These are phyloP conservation scores for Coregonus clupeaformis DNA, from an alignment of 2,113 vertebrate genomes.

Conservation along the genomic window DNA sequence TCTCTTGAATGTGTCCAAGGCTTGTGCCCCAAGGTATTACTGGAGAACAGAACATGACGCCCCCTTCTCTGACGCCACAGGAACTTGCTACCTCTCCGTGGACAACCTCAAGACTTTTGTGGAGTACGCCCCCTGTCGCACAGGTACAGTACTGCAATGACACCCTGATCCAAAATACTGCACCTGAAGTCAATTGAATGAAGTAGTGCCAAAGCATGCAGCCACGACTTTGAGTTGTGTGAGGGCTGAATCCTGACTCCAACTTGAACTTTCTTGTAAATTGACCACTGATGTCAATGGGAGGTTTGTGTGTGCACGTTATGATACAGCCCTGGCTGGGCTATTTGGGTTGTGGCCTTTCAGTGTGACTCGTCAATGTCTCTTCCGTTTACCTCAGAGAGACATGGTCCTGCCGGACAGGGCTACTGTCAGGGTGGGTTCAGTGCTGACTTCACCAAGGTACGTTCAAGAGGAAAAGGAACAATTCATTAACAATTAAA, in stretches of 20 bases:
- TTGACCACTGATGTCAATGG: no score
- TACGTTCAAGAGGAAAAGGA: slow-evolving; percentile 48
- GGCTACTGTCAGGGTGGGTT: slow-evolving; percentile 91
- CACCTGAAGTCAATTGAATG: background rate
- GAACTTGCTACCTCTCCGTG: slow-evolving; percentile 86
- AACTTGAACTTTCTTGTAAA: background rate
- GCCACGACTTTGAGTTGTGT: no score
- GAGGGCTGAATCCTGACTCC: no score
- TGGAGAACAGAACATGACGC: slow-evolving; percentile 80
- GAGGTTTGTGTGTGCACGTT: no score
- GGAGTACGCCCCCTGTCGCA: slow-evolving; percentile 87
- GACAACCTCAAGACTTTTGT: slow-evolving; percentile 81
- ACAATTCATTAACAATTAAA: slow-evolving; percentile 20
- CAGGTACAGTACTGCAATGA: slow-evolving; percentile 68
- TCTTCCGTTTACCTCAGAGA: slow-evolving; percentile 51
- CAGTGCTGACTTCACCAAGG: slow-evolving; percentile 90
- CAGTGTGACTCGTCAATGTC: background rate
- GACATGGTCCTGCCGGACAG: slow-evolving; percentile 77
- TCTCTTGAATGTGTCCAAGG: slow-evolving; percentile 63
- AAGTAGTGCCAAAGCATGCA: no score
- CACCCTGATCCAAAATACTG: background rate
- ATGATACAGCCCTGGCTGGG: no score
- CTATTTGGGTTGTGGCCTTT: no score
- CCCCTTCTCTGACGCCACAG: slow-evolving; percentile 75
- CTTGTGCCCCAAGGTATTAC: slow-evolving; percentile 86